Percentiles rank a stretch among this genome's conserved stretches.
Conservation (phyloP, 2,113 vertebrate species). For the Suncus etruscus region DNA sequence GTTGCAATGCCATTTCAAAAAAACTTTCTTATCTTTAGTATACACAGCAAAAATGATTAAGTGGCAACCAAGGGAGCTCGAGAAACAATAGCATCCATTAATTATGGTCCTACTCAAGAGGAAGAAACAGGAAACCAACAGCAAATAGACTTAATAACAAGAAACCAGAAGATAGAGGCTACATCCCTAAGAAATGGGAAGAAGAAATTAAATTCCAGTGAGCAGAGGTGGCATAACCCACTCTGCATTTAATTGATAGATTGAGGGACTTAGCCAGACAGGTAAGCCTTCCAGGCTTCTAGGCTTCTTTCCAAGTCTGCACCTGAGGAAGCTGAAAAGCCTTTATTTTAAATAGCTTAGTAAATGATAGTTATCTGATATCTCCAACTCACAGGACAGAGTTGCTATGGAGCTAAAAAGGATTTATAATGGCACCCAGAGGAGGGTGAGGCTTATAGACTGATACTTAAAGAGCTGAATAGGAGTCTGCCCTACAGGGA, state of each 20-base stretch:
- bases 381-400: conserved; percentile 69
- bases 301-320: conserved; percentile 76
- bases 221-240: conserved; percentile 67
- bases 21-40: conserved; percentile 64
- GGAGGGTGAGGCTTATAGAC: conserved; percentile 56
- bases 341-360: conserved; percentile 79
- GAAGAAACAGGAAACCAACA: conserved; percentile 45
- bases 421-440: conserved; percentile 69
- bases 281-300: conserved; percentile 70
- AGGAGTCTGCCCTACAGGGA: conserved; percentile 23
- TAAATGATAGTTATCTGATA: conserved; percentile 79
- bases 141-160: conserved; percentile 64
- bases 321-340: conserved; percentile 72
- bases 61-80: conserved; percentile 44
- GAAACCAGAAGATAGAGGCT: conserved; percentile 54
- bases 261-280: conserved; percentile 62
- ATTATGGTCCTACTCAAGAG: conserved; percentile 65
- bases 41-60: conserved; percentile 73
- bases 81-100: conserved; percentile 75
- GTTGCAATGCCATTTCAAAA: conserved; percentile 54
- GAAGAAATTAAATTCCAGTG: conserved; percentile 69
- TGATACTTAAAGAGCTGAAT: neutral
- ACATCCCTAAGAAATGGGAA: conserved; percentile 1
- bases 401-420: conserved; percentile 78
- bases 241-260: conserved; percentile 73